Evolutionary conservation across 2,113 vertebrate species (phyloP).

Genomic region (human): GRCh38 chr11:121802501-121803000

Average conservation of each 20-base stretch:
- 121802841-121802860: neutral
- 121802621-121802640: slow-evolving; percentile 72
- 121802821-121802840: slow-evolving; percentile 52
- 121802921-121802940: neutral
- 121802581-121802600: slow-evolving; percentile 57
- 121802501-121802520: neutral
- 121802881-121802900: neutral
- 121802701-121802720: slow-evolving; percentile 77
- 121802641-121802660: slow-evolving; percentile 77
- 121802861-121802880: neutral
- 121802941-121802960: neutral
- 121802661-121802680: slow-evolving; percentile 81
- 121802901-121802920: neutral
- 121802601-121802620: slow-evolving; percentile 58
- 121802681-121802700: slow-evolving; percentile 86
- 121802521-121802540: neutral
- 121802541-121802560: neutral
- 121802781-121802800: slow-evolving; percentile 61
- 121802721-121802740: slow-evolving; percentile 74
- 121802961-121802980: neutral
- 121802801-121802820: neutral
- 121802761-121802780: slow-evolving; percentile 51
- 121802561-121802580: slow-evolving; percentile 63
- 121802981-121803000: neutral
- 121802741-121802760: slow-evolving; percentile 75